Evolutionary conservation across 1,140 invertebrate genomes (phyloP), one percentile per base, ranked within the genome.

Genomic region (Lordiphosa mommai): DNA sequence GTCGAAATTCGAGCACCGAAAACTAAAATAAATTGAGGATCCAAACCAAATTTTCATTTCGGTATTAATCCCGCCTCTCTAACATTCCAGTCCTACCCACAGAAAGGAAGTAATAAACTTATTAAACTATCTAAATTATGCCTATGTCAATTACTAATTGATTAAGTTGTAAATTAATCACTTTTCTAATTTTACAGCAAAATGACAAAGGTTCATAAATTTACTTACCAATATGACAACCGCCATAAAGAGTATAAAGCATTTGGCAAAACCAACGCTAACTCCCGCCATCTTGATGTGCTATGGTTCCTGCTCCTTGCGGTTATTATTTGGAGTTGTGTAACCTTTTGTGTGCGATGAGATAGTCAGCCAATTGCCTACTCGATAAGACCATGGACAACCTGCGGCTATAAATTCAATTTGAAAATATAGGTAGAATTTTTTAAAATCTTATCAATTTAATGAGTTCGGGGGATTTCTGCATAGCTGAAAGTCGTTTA

Each of bases 221-320:
- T 2, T 9, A 84, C 80, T 88, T 59, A 88, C 86, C 61, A 88
- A 37, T 67, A 88, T 80, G 37, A 88, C 73, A 51, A 88, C 41
- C 2, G 86, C 80, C 86, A 88, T 87, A 41, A 88, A 88, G 23
- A 88, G 60, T 33, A 88, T 88, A 43, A 88, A 88, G 41, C 86
- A 88, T 43, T 87, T 87, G 10, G 85, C 76, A 40, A 87, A 87
- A n/a, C 74, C 85, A 36, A 71, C 72, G 57, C 80, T 80, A 46
- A 79, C 53, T 3, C 63, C 37, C 5, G 71, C 77, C 76, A 82
- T 80, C 10, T 60, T 72, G 41, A 17, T 50, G 17, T 1, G 4
- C 6, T 5, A 27, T 27, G n/a, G 16, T 29, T 60, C 12, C 5
- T 14, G 55, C 3, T 63, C 17, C 16, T 10, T 23, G 23, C 17